Percentiles rank a stretch among this genome's conserved stretches.
Evolutionary conservation across 2,113 vertebrate species (phyloP).

Genomic region (Chitala chitala): DNA sequence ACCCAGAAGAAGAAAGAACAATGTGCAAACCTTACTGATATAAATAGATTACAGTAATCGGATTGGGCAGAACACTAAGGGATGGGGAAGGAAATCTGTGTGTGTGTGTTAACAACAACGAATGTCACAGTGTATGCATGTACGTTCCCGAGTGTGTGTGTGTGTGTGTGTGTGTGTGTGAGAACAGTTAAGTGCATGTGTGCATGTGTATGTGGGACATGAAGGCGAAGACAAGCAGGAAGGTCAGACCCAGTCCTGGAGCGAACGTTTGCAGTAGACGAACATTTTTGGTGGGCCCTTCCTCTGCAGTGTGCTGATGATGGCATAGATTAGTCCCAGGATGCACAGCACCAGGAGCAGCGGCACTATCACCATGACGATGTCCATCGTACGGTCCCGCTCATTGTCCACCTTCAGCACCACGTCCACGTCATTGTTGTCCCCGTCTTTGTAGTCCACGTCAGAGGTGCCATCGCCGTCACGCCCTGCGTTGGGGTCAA

Average conservation of each 20-base stretch:
- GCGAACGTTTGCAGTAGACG: slow-evolving; percentile 91
- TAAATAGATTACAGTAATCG: slow-evolving; percentile 59
- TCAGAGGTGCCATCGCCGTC: slow-evolving; percentile 33
- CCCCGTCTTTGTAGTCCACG: slow-evolving; percentile 47
- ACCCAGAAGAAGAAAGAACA: slow-evolving; percentile 38
- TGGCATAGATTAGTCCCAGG: slow-evolving; percentile 80
- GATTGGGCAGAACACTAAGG: slow-evolving; percentile 33
- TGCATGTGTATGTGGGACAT: neutral
- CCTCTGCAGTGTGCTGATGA: slow-evolving; percentile 89
- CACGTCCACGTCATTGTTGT: slow-evolving; percentile 71
- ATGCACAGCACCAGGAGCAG: slow-evolving; percentile 87
- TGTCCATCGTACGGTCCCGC: slow-evolving; percentile 77
- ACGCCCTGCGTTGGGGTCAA: slow-evolving; percentile 65
- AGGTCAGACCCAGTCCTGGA: slow-evolving; percentile 95
- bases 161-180: neutral
- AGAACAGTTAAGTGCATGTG: slow-evolving; percentile 10
- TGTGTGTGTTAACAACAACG: too few relatives aligned
- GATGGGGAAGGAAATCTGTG: slow-evolving; percentile 33
- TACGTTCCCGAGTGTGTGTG: neutral
- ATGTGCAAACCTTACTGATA: slow-evolving; percentile 61
- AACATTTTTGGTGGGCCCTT: slow-evolving; percentile 84
- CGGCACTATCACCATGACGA: slow-evolving; percentile 83
- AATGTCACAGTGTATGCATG: too few relatives aligned
- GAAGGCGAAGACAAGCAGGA: neutral
- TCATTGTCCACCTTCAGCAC: slow-evolving; percentile 88